These are phyloP conservation scores for Lepidocolaptes lacrymiger DNA, from an alignment of 2,797 vertebrate genomes.

Conservation along the genomic window DNA sequence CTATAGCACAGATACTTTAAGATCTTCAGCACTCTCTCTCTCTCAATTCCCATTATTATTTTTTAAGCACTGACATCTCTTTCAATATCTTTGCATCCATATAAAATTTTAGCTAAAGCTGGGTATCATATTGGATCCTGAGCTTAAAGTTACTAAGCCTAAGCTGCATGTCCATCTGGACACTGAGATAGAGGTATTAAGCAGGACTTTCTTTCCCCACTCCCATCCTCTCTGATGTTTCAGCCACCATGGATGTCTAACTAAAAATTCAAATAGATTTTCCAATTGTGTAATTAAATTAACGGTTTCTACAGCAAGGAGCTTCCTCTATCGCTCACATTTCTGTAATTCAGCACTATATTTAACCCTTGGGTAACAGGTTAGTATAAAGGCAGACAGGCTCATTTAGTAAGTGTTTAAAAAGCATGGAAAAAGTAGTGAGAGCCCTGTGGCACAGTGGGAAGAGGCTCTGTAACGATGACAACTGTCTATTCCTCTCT, in stretches of 20 bases:
- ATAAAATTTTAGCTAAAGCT: slow-evolving; percentile 19
- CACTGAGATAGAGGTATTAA: slow-evolving; percentile 41
- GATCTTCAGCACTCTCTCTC: not conserved
- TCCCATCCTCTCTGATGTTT: not conserved
- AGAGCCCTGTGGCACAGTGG: not conserved
- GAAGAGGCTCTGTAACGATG: not conserved
- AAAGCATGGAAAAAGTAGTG: fast-evolving
- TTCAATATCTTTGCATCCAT: slow-evolving; percentile 27
- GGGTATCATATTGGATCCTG: not conserved
- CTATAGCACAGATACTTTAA: not conserved
- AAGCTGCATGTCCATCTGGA: slow-evolving; percentile 48
- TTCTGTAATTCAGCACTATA: not conserved
- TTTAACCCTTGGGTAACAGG: not conserved
- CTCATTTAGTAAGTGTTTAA: not conserved
- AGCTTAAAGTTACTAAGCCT: slow-evolving; percentile 39
- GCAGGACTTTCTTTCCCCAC: not conserved
- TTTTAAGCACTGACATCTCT: not conserved
- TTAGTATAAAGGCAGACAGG: not conserved
- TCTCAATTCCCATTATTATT: slow-evolving; percentile 1
- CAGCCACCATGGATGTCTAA: not conserved
- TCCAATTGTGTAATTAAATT: slow-evolving; percentile 35
- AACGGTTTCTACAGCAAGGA: not conserved
- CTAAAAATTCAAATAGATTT: slow-evolving; percentile 1
- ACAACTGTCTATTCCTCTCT: not conserved
- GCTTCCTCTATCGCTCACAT: not conserved